Percentiles rank a stretch among this genome's conserved stretches.
Conservation (phyloP, 2,113 vertebrate species). For the Solenodon paradoxus region DNA sequence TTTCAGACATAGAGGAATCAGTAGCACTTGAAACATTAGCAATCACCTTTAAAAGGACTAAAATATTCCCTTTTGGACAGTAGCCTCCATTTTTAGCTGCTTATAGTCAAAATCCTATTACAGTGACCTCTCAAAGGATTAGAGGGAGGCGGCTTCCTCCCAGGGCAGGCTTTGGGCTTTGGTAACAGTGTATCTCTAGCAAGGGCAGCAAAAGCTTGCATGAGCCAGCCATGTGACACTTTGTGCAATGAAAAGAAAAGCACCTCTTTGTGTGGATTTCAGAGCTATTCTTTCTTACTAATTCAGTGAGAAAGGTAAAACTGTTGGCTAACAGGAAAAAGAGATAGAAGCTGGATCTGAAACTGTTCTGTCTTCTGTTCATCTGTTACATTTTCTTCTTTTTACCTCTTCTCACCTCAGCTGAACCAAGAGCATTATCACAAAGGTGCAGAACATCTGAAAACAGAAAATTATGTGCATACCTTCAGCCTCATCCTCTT, state of each 20-base stretch:
- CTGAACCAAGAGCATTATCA: not conserved
- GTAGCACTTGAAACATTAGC: not conserved
- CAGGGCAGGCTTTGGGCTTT: not conserved
- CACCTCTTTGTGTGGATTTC: not conserved
- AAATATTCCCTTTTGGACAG: conserved; percentile 6
- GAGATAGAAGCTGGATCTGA: not conserved
- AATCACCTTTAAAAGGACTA: not conserved
- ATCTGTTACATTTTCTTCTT: not conserved
- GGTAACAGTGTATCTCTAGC: not conserved
- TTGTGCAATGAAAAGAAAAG: not conserved
- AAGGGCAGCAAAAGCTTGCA: not conserved
- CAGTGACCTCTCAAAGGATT: not conserved
- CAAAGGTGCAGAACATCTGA: not conserved
- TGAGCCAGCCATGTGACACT: not conserved
- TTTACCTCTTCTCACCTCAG: not conserved
- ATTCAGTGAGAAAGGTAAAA: conserved; percentile 38
- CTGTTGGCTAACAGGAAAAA: not conserved
- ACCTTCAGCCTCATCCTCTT: not conserved
- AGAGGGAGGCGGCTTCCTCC: not conserved
- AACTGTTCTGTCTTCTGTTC: not conserved
- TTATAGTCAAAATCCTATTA: not conserved
- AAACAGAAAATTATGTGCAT: not conserved
- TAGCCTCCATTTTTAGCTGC: not conserved
- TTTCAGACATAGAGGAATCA: conserved; percentile 22
- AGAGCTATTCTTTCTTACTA: conserved; percentile 21